Percentiles rank a stretch among this genome's conserved stretches.
Conservation (phyloP, 2,113 vertebrate species). For the Coryphaenoides rupestris region DNA sequence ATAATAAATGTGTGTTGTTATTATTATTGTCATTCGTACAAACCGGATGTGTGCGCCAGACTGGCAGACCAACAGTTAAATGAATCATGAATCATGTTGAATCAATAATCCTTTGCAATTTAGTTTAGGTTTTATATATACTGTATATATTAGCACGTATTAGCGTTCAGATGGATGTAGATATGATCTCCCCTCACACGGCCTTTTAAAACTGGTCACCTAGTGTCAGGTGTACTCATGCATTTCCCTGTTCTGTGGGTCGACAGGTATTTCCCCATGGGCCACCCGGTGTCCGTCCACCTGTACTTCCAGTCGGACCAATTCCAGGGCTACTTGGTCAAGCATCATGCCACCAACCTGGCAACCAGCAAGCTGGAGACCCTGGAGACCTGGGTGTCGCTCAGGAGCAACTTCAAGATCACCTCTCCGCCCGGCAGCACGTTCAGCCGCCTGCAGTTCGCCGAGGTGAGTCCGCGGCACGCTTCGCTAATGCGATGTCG, state of each 20-base stretch:
- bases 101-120: neutral
- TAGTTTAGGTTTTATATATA: constrained; percentile 2
- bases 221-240: constrained; percentile 65
- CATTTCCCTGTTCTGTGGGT: too few relatives aligned
- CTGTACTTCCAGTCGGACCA: constrained; percentile 95
- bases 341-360: constrained; percentile 91
- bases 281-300: constrained; percentile 90
- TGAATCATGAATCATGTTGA: neutral
- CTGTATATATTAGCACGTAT: constrained; percentile 29
- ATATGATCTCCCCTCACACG: constrained; percentile 41
- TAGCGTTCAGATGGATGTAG: constrained; percentile 34
- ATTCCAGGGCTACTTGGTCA: constrained; percentile 95
- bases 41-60: neutral
- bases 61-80: neutral
- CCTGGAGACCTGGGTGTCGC: constrained; percentile 94
- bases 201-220: constrained; percentile 44
- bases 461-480: constrained; percentile 81
- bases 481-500: neutral
- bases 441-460: constrained; percentile 88
- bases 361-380: constrained; percentile 95
- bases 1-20: neutral
- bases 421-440: constrained; percentile 81
- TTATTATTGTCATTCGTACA: neutral
- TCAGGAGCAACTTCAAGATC: constrained; percentile 88
- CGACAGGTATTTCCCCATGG: constrained; percentile 81